Base-by-base conservation (phyloP, 2,888 invertebrate genomes). In the Parasteatoda lunata region DNA sequence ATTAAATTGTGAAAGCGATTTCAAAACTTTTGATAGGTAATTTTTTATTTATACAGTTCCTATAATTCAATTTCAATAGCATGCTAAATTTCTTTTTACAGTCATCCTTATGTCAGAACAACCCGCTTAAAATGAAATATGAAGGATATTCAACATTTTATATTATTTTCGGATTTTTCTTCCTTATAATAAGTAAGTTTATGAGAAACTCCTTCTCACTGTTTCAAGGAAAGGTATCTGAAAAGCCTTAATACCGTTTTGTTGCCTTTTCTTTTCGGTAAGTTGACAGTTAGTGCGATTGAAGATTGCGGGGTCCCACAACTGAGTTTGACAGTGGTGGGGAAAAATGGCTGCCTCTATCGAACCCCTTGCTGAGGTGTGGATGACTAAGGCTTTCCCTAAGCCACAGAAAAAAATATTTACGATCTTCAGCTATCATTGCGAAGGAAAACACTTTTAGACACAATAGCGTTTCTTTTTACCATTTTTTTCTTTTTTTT, bases 251-350 rank as follows among this genome's bases (percentile, higher is more conserved):
- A 49, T 75, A 65, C 64, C 48, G 77, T n/a, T 77, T 77, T 77
- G 69, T 69, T 69, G 77, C 77, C 77, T 66, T 72, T 66, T 51
- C 51, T 80, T 52, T 66, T 65, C 59, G 52, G 11, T 65, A 65
- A 65, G 52, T 9, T 80, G 80, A 73, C 73, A 80, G 80, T 72
- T 80, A 80, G 45, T 80, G 66, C 66, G 73, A 54, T 69, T 73
- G 73, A 76, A 76, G 75, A 49, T 70, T 49, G 51, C 70, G 30
- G 75, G 82, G 69, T 54, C 47, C 45, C 9, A n/a, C 70, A 48
- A 82, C 76, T 82, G 82, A 76, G 49, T 76, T 70, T 82, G 82
- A 82, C 82, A 76, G 45, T 72, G 76, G 49, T 59, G 54, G 69
- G 59, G 64, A 82, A 82, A 82, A 82, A 82, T 82, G 75, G 70